Conservation (phyloP, 1,140 invertebrate species). For the Hypsibius dujardini region DNA sequence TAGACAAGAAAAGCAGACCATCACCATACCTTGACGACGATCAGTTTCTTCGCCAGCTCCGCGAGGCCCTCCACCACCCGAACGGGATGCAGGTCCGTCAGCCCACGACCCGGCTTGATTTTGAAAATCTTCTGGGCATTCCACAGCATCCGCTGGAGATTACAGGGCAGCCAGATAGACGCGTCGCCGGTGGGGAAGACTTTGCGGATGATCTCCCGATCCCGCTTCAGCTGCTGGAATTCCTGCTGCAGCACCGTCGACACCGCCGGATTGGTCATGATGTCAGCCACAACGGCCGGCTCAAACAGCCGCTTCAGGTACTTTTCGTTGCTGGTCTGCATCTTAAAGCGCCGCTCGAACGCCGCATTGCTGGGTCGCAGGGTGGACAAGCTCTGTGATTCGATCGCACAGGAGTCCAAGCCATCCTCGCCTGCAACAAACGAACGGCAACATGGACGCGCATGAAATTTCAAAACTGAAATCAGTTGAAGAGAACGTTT, state of each 20-base stretch:
- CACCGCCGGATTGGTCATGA: constrained; percentile 75
- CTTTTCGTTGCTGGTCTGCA: constrained; percentile 83
- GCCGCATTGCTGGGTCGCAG: constrained; percentile 84
- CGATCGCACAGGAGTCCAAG: constrained; percentile 79
- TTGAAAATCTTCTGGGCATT: constrained; percentile 99
- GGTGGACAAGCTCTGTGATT: constrained; percentile 84
- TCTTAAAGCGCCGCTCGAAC: constrained; percentile 87
- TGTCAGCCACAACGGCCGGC: constrained; percentile 81
- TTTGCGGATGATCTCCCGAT: constrained; percentile 58
- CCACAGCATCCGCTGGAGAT: constrained; percentile 96
- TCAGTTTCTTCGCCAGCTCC: constrained; percentile 65
- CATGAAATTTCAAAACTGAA: too few species aligned
- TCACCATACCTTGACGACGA: constrained; percentile 40
- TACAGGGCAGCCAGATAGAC: constrained; percentile 75
- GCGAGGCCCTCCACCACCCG: constrained; percentile 66
- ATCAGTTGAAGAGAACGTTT: too few species aligned
- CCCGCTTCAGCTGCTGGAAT: constrained; percentile 77
- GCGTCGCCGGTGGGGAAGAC: constrained; percentile 49
- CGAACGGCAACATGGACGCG: too few species aligned
- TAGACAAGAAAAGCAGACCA: background rate
- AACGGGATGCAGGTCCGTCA: constrained; percentile 80
- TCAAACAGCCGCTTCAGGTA: constrained; percentile 71
- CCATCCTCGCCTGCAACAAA: constrained; percentile 54
- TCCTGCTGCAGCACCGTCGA: constrained; percentile 80
- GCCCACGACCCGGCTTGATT: constrained; percentile 67